Conservation (phyloP, 2,888 invertebrate species). For the Nineta flava region DNA sequence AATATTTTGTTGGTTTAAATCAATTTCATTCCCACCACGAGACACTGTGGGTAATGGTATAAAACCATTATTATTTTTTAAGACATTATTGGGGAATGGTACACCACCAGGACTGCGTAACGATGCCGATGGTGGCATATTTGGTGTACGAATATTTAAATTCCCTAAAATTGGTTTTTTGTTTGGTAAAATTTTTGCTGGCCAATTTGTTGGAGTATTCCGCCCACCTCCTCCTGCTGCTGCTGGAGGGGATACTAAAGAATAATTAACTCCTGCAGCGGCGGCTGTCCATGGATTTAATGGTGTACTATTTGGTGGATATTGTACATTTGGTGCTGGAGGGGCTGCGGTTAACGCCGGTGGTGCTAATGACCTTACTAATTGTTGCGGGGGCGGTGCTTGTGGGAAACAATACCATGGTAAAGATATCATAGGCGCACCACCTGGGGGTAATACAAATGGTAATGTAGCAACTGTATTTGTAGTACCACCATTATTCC, state of each 20-base stretch:
- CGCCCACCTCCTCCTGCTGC: conserved; percentile 8
- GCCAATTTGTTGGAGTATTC: conserved; percentile 13
- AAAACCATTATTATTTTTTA: neutral
- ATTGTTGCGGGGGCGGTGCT: conserved; percentile 7
- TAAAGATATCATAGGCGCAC: conserved; percentile 10
- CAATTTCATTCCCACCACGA: neutral
- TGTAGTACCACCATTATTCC: neutral
- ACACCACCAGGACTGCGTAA: conserved; percentile 9
- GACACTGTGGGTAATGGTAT: neutral
- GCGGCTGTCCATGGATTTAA: conserved; percentile 14
- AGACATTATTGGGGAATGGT: neutral
- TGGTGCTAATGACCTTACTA: conserved; percentile 12
- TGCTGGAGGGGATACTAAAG: conserved; percentile 14
- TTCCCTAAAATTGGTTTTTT: conserved; percentile 5
- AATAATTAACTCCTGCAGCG: conserved; percentile 12
- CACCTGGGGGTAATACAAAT: conserved; percentile 1
- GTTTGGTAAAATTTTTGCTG: conserved; percentile 11
- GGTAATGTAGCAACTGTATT: conserved; percentile 13
- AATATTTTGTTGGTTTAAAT: neutral
- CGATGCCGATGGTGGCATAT: conserved; percentile 2
- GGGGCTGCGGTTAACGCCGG: conserved; percentile 8
- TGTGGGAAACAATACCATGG: conserved; percentile 12
- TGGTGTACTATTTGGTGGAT: conserved; percentile 10
- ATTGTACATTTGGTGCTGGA: conserved; percentile 1
- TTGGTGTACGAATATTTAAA: neutral